Evolutionary conservation across 2,888 invertebrate genomes (phyloP), one percentile per base, ranked within the genome.

Genomic region (Drosophila suboccidentalis): DNA sequence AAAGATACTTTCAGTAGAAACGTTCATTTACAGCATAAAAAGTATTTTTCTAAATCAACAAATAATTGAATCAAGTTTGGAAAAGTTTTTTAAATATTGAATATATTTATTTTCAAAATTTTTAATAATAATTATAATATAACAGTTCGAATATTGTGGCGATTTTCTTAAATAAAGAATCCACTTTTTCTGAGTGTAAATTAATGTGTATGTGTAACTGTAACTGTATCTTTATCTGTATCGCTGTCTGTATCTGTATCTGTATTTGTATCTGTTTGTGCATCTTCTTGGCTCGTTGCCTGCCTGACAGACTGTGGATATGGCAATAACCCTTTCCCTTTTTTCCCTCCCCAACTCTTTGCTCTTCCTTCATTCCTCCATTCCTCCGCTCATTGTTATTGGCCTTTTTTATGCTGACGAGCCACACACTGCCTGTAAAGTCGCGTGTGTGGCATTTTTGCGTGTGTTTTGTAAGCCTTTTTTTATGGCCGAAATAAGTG

Each of bases 401-500:
- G 63, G 49, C 58, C 57, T 62, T 60, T 55, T 77, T 61, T 71
- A 29, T 65, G 77, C 72, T 77, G 63, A 65, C 78, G 64, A 54
- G 75, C 58, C 66, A 73, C 29, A 73, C 29, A 8, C 70, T 59
- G 76, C 32, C 51, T 69, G 80, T 75, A 63, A 68, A 62, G 39
- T 69, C 49, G 51, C 63, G 65, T 71, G 76, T 72, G 80, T 83
- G 75, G 68, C 75, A 63, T 63, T 74, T 78, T 73, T 67, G 54
- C 85, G 74, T 78, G 67, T 77, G 69, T 68, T 58, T 47, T 68
- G 55, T 75, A 88, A 88, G 89, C 88, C 78, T 51, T 67, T 72
- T 78, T 87, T 69, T 73, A 62, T 67, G 77, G 34, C 38, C 55
- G 43, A 44, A 22, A 44, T 74, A 64, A 66, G 61, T 63, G 72